Conservation (phyloP, 1,140 invertebrate genomes). For the Drosophila santomea region DNA sequence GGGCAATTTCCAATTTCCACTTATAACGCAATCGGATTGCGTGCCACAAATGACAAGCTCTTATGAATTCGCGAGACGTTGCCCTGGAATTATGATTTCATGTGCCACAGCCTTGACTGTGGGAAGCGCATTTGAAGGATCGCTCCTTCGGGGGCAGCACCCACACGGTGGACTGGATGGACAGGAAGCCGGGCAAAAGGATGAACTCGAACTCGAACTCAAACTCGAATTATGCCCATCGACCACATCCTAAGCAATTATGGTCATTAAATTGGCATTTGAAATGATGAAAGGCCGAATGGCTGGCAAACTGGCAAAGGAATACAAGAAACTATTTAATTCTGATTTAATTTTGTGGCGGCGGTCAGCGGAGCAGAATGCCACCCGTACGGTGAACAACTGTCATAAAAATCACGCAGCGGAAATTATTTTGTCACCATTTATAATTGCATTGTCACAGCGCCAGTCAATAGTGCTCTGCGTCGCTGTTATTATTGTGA, state of each 20-base stretch:
- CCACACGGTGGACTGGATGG: constrained; percentile 61
- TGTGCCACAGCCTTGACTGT: constrained; percentile 23
- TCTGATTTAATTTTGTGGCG: constrained; percentile 62
- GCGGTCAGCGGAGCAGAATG: constrained; percentile 63
- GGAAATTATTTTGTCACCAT: constrained; percentile 84
- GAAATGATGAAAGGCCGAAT: constrained; percentile 44
- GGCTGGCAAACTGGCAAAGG: not conserved
- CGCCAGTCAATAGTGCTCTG: constrained; percentile 51
- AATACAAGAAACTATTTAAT: constrained; percentile 64
- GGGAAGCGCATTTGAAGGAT: constrained; percentile 8
- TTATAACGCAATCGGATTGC: constrained; percentile 77
- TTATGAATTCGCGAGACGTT: constrained; percentile 73
- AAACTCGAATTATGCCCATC: constrained; percentile 56
- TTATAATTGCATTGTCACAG: constrained; percentile 84
- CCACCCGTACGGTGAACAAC: constrained; percentile 62
- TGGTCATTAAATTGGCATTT: constrained; percentile 80
- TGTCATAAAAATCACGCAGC: constrained; percentile 84
- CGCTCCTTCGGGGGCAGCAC: constrained; percentile 23
- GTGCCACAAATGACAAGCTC: constrained; percentile 80
- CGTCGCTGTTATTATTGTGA: constrained; percentile 68
- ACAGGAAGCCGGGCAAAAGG: constrained; percentile 64
- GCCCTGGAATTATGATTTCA: constrained; percentile 77
- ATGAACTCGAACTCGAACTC: constrained; percentile 35
- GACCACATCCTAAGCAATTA: constrained; percentile 66
- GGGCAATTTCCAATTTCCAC: constrained; percentile 77